phyloP scores from a whole-genome alignment of 2,888 invertebrate species.

The Ormyrus rosae region DNA sequence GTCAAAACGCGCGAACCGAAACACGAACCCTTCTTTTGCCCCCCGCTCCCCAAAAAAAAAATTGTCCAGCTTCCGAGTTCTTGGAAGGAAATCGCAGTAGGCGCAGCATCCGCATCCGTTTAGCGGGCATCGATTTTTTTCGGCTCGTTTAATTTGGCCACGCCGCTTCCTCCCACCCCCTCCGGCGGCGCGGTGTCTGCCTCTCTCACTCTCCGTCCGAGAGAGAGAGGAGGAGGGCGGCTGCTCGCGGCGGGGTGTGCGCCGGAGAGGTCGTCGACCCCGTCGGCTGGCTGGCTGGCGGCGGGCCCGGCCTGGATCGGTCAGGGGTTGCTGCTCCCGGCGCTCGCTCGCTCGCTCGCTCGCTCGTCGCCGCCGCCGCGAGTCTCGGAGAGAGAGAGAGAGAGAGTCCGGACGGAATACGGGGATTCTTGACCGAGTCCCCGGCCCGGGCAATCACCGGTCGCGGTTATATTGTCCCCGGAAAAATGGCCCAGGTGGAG shows the following conservation, averaged over 20 bases:
- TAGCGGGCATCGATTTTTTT: conserved; percentile 60
- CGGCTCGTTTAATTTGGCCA: conserved; percentile 54
- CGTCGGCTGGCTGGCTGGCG: conserved; percentile 33
- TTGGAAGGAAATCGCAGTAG: too few relatives aligned
- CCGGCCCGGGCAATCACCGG: conserved; percentile 23
- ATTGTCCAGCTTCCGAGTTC: not conserved
- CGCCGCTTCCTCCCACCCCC: not conserved
- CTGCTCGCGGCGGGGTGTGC: too few relatives aligned
- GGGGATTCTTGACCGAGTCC: conserved; percentile 52
- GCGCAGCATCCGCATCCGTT: conserved; percentile 43
- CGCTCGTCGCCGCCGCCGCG: conserved; percentile 16
- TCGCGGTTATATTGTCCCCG: not conserved
- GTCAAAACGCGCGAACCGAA: too few relatives aligned
- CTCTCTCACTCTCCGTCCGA: not conserved
- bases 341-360: too few relatives aligned
- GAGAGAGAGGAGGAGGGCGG: conserved; percentile 16
- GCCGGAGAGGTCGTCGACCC: conserved; percentile 59
- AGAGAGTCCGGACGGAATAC: not conserved
- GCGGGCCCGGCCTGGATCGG: conserved; percentile 60
- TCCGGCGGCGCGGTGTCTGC: not conserved
- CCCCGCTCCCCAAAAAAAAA: not conserved
- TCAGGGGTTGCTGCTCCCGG: conserved; percentile 58
- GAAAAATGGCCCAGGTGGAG: not conserved
- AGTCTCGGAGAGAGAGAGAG: conserved; percentile 51
- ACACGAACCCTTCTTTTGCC: not conserved